Evolutionary conservation across 92 coral and sea anemone genomes (phyloP).

Genomic region (Phymanthus crucifer): DNA sequence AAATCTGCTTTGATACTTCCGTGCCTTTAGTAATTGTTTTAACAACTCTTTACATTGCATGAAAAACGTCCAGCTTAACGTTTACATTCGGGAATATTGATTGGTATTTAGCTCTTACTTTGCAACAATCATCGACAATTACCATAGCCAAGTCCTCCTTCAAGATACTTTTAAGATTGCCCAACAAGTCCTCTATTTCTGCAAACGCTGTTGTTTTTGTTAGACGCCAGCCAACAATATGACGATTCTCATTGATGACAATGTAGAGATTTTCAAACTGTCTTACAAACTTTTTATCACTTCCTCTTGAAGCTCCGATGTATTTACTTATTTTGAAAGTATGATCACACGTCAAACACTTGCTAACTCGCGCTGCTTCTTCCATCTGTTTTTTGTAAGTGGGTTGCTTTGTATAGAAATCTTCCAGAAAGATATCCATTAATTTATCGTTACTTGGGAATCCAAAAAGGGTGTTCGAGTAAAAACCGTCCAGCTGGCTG

Average conservation of each 20-base stretch:
- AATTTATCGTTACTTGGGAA: conserved; percentile 59
- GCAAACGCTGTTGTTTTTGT: conserved; percentile 61
- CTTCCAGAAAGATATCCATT: conserved; percentile 47
- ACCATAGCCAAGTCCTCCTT: conserved; percentile 28
- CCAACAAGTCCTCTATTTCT: conserved; percentile 47
- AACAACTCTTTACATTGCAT: conserved; percentile 48
- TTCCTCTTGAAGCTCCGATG: conserved; percentile 48
- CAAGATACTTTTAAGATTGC: conserved; percentile 35
- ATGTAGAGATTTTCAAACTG: conserved; percentile 72
- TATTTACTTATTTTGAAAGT: conserved; percentile 72
- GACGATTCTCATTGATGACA: conserved; percentile 59
- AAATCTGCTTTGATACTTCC: conserved; percentile 25
- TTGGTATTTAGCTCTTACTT: conserved; percentile 42
- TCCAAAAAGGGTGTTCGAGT: conserved; percentile 33
- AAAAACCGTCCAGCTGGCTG: background rate
- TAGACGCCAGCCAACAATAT: conserved; percentile 57
- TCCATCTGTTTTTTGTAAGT: conserved; percentile 30
- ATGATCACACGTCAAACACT: conserved; percentile 65
- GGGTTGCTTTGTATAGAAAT: conserved; percentile 29
- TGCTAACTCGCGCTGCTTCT: conserved; percentile 35
- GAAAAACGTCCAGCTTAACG: conserved; percentile 51
- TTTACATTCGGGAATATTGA: conserved; percentile 40
- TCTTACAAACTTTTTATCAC: conserved; percentile 48
- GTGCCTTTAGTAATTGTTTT: conserved; percentile 53
- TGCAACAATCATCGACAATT: conserved; percentile 60